Evolutionary conservation across 1,140 invertebrate genomes (phyloP), one percentile per base, ranked within the genome.

Genomic region (Matsumurasca onukii): DNA sequence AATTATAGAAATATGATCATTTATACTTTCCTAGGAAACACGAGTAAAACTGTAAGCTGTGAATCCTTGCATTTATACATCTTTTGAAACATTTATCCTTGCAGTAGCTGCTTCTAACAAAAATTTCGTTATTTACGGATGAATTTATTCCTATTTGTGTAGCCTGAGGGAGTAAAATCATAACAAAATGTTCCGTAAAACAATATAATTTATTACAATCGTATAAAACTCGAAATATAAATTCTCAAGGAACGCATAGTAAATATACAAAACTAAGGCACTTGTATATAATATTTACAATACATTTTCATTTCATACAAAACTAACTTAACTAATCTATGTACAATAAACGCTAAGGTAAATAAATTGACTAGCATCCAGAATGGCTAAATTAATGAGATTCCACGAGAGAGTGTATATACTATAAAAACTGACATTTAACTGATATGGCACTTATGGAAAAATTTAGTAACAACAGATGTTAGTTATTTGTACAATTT

Each of bases 371-470:
- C 66, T 67, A 67, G 66, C 51, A 55, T 57, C 31, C 66, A 67
- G 66, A 67, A 67, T 67, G 66, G 66, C 66, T 57, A 67, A 29
- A 67, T 20, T 20, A 24, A 67, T n/a, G n/a, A 67, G 31, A 67
- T 57, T 57, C 66, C 2, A 52, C 22, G 15, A 20, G n/a, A 27
- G 59, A 30, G 12, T 20, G 57, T 25, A 15, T 31, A 30, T 20
- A 25, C 27, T 31, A 62, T 30, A 30, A 22, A 59, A 20, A 66
- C 22, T 1, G 2, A 51, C 27, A 9, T 48, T 25, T 51, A 22
- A 25, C 13, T 20, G 1, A 67, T 31, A 31, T 67, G 29, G 9
- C 27, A 24, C 45, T 1, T 24, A n/a, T n/a, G n/a, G n/a, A n/a
- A n/a, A n/a, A n/a, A n/a, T n/a, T n/a, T n/a, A n/a, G n/a, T n/a